These are phyloP conservation scores for Drosophila niveifrons DNA, from an alignment of 2,888 invertebrate species.

Conservation along the genomic window DNA sequence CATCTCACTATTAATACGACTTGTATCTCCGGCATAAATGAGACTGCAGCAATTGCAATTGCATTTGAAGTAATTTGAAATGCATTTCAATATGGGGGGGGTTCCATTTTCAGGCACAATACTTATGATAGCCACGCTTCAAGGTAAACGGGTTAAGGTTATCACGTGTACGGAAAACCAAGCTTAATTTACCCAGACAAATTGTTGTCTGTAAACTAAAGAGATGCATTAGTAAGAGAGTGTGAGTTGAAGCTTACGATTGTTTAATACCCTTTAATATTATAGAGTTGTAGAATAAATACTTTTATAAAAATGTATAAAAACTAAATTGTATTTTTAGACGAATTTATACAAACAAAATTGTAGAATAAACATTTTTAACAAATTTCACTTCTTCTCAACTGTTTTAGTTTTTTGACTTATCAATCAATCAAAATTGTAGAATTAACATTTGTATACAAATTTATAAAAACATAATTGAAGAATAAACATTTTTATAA, in stretches of 20 bases:
- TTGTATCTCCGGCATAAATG: slow-evolving; percentile 1
- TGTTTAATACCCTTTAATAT: not conserved
- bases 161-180: slow-evolving; percentile 31
- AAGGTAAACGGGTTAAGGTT: slow-evolving; percentile 58
- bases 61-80: slow-evolving; percentile 14
- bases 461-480: too few species aligned
- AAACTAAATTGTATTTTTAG: too few species aligned
- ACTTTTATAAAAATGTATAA: too few species aligned
- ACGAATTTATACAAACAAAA: too few species aligned
- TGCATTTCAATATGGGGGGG: slow-evolving; percentile 24
- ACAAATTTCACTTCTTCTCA: too few species aligned
- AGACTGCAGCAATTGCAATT: slow-evolving; percentile 7
- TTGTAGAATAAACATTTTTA: too few species aligned
- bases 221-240: slow-evolving; percentile 1
- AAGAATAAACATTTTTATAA: too few species aligned
- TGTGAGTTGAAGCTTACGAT: not conserved
- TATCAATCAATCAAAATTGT: too few species aligned
- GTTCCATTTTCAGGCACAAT: slow-evolving; percentile 3
- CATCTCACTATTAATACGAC: not conserved
- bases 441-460: too few species aligned
- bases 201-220: not conserved
- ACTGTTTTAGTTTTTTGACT: too few species aligned
- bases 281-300: too few species aligned
- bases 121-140: slow-evolving; percentile 27
- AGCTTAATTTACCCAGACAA: slow-evolving; percentile 11